Conservation (phyloP, 1,140 invertebrate genomes). For the Drosophila insularis region DNA sequence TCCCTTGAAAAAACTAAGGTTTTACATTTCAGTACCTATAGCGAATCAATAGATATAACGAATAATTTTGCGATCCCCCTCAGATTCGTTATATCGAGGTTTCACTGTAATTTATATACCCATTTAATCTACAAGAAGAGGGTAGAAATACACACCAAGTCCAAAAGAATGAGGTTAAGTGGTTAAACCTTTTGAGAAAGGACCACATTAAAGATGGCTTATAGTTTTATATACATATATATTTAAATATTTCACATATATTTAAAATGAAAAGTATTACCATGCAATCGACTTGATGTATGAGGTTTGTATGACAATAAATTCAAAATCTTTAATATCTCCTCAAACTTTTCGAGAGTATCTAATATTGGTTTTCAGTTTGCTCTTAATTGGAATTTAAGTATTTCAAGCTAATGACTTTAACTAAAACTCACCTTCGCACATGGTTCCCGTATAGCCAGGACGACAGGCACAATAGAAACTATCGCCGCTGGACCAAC, state of each 20-base stretch:
- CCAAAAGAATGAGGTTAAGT: constrained; percentile 44
- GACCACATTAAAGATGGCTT: not conserved
- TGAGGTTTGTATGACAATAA: too few species aligned
- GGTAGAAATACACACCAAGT: not conserved
- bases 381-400: constrained; percentile 31
- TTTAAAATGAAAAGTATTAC: too few species aligned
- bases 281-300: too few species aligned
- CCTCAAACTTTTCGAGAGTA: constrained; percentile 14
- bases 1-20: too few species aligned
- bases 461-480: constrained; percentile 89
- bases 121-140: not conserved
- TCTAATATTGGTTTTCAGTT: constrained; percentile 9
- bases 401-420: constrained; percentile 52
- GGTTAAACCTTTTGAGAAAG: constrained; percentile 30
- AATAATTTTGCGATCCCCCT: too few species aligned
- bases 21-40: too few species aligned
- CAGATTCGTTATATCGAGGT: too few species aligned
- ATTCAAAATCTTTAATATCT: too few species aligned
- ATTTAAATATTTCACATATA: constrained; percentile 16
- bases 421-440: constrained; percentile 85
- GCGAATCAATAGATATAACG: too few species aligned
- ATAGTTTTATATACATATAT: not conserved
- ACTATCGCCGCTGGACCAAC: constrained; percentile 89
- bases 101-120: not conserved
- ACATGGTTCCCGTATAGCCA: constrained; percentile 89